Evolutionary conservation across 2,888 invertebrate genomes (phyloP), one percentile per base, ranked within the genome.

Genomic region (Celastrina argiolus): DNA sequence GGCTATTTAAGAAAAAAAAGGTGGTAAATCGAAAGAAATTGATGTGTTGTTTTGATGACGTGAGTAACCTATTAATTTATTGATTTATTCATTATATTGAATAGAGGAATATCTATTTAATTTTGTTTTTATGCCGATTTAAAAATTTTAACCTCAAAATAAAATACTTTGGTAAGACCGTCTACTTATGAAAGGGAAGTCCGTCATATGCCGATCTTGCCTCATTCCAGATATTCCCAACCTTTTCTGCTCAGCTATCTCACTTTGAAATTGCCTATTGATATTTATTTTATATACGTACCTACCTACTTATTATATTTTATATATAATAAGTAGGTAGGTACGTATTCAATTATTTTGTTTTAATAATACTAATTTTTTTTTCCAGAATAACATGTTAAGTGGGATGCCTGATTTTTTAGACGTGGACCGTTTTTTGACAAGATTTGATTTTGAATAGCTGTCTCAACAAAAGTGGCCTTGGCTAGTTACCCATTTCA

Each of bases 181-280:
- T 59, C 59, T 59, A 16, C 16, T 2, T 31, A 31, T 14, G 12
- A 42, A 64, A 28, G 16, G 59, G 34, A 59, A 59, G 59, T 59
- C 34, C 59, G 34, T 59, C 59, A 59, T 59, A 59, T 59, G 59
- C 59, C 26, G 28, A 51, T 64, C 56, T 66, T 59, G 56, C 14
- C 16, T 34, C 58, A n/a, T n/a, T n/a, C n/a, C n/a, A n/a, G n/a
- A n/a, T n/a, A n/a, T n/a, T n/a, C n/a, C n/a, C 28, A 28, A 28
- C 28, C 28, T 28, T 28, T 28, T 28, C 28, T 28, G 28, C 28
- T 28, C 28, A 28, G 28, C 28, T 28, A 28, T 28, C 28, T 28
- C 28, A 28, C 28, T n/a, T n/a, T n/a, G n/a, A n/a, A n/a, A n/a
- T n/a, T n/a, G n/a, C n/a, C n/a, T n/a, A n/a, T n/a, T n/a, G n/a